Base-by-base conservation (phyloP, 2,888 invertebrate genomes). In the Epiblema foenella region DNA sequence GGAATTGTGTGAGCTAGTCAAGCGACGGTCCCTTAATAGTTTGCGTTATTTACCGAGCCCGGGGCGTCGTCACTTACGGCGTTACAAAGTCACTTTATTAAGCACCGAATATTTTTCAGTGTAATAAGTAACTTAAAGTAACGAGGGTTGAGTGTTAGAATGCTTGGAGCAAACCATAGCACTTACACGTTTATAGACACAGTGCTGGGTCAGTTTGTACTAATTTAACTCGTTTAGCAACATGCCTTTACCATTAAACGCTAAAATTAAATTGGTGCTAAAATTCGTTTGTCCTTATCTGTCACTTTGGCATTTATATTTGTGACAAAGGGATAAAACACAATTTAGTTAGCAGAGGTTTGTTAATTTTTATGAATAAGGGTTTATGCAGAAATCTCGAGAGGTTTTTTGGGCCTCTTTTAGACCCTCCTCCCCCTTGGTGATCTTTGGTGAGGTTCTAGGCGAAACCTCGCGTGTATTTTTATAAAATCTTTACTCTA, bases 11-110 rank as follows among this genome's bases (percentile, higher is more conserved):
- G 33, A 56, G 58, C 64, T 12, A 58, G 63, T 49, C 29, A 59
- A 58, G 64, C 24, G 69, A 49, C 56, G 51, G 57, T 49, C 51
- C 58, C 64, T 69, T 65, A 64, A 69, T 69, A 64, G 69, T 69
- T 58, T 42, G 51, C 37, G 42, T 64, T 69, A 69, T 69, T 69
- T 69, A 69, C 58, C 39, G 63, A 37, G 20, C 39, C 54, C n/a
- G 15, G 29, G 54, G 68, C 54, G 68, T 49, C 56, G 33, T 63
- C 63, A 69, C 63, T 63, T 69, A 51, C 51, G 12, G 46, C 29
- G 54, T 49, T 56, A 56, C 62, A 37, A 56, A 24, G 42, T 33
- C 57, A 59, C 42, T 59, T 59, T 59, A 24, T 59, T 59, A 12
- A 59, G 15, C 42, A 42, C n/a, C n/a, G 42, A 59, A 59, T 59